A percentile compares a stretch with the other conserved stretches of the same genome.
phyloP scores from a whole-genome alignment of 2,797 vertebrate species.

The Halcyon badia region DNA sequence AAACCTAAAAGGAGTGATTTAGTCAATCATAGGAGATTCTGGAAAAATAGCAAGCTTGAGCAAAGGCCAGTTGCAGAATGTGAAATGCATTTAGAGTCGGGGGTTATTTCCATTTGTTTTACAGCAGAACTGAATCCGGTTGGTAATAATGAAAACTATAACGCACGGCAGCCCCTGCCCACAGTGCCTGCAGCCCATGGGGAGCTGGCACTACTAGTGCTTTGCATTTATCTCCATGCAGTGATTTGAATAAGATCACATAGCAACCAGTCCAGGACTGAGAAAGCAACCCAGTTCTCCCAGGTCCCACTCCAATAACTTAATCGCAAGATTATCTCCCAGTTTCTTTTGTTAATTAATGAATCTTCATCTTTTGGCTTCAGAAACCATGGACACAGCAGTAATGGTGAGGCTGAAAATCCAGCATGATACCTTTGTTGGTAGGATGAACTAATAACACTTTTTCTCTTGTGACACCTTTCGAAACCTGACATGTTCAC shows the following conservation, averaged over 20 bases:
- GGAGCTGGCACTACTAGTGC: neutral
- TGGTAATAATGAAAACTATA: neutral
- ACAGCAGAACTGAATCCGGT: neutral
- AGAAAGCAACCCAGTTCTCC: conserved; percentile 10
- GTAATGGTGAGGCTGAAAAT: neutral
- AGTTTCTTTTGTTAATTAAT: conserved; percentile 35
- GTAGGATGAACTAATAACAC: neutral
- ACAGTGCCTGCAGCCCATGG: neutral
- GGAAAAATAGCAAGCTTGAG: conserved; percentile 25
- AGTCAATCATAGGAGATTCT: conserved; percentile 40
- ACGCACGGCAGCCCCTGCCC: neutral
- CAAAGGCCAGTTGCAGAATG: neutral
- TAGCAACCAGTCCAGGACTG: conserved; percentile 46
- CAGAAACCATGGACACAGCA: neutral
- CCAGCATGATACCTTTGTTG: neutral
- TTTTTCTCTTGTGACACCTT: neutral
- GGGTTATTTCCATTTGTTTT: neutral
- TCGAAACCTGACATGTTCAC: neutral
- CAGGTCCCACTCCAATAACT: conserved; percentile 13
- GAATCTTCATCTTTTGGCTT: neutral
- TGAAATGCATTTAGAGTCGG: neutral
- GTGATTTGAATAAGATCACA: conserved; percentile 28
- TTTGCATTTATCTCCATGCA: neutral
- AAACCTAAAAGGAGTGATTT: neutral
- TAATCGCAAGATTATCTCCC: conserved; percentile 14